phyloP scores from a whole-genome alignment of 1,140 invertebrate species.

The Phymorhynchus buccinoides region DNA sequence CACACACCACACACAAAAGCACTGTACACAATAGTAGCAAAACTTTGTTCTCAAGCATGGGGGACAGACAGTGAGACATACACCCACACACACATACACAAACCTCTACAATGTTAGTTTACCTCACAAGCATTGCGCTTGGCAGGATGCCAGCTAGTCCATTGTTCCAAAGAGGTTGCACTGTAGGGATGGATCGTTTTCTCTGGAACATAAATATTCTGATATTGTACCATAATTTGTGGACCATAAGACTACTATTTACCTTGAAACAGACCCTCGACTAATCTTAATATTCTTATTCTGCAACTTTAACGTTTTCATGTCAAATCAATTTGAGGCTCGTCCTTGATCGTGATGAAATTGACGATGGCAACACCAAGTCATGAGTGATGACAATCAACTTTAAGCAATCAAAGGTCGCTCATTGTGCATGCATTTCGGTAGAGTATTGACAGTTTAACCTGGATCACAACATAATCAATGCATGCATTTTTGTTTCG shows the following conservation, averaged over 20 bases:
- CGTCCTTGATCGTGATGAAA: too few species aligned
- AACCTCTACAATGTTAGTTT: neutral
- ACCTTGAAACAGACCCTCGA: neutral
- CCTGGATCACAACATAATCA: too few species aligned
- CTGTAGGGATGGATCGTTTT: neutral
- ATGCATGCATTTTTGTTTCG: too few species aligned
- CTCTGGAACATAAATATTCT: neutral
- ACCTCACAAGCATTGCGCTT: conserved; percentile 11
- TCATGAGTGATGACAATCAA: too few species aligned
- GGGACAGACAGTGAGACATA: neutral
- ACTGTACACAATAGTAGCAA: too few species aligned
- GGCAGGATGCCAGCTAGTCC: conserved; percentile 1
- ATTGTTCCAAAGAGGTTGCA: neutral
- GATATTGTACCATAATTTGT: neutral
- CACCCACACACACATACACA: conserved; percentile 1
- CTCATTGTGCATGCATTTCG: too few species aligned
- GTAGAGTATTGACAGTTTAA: too few species aligned
- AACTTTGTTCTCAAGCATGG: too few species aligned
- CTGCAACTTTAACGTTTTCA: neutral
- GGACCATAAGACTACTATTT: neutral
- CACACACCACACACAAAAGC: too few species aligned
- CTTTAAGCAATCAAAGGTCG: too few species aligned
- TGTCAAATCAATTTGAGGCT: neutral
- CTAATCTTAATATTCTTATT: neutral
- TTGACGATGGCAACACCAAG: too few species aligned